Evolutionary conservation across 2,888 invertebrate genomes (phyloP).

Genomic region (Noctua janthe): DNA sequence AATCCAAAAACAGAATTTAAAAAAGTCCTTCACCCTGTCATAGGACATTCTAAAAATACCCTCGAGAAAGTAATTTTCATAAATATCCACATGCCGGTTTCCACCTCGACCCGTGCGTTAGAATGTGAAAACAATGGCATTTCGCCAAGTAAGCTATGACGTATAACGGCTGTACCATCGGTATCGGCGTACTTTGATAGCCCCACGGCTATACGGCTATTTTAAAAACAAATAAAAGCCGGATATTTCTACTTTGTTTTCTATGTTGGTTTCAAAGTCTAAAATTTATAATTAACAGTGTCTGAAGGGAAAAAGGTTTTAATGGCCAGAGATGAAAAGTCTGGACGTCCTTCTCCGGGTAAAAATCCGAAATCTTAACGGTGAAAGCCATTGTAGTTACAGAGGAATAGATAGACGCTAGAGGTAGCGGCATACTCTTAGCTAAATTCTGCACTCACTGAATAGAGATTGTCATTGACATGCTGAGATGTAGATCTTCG

Average conservation of each 20-base stretch:
- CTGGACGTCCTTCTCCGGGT: neutral
- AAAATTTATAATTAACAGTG: slow-evolving; percentile 14
- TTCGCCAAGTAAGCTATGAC: slow-evolving; percentile 67
- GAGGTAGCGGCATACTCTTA: neutral
- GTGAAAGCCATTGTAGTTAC: neutral
- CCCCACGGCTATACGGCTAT: slow-evolving; percentile 47
- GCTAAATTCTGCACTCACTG: neutral
- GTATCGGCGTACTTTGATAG: slow-evolving; percentile 52
- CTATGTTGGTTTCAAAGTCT: slow-evolving; percentile 11
- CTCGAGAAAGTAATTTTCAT: slow-evolving; percentile 60
- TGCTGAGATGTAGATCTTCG: neutral
- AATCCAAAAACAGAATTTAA: slow-evolving; percentile 25
- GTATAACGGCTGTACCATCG: slow-evolving; percentile 39
- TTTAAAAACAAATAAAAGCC: slow-evolving; percentile 53
- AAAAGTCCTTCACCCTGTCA: slow-evolving; percentile 63
- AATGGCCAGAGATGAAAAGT: neutral
- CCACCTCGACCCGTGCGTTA: slow-evolving; percentile 57
- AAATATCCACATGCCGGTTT: slow-evolving; percentile 59
- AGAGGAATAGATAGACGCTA: neutral
- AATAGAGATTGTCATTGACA: neutral
- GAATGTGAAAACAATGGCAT: slow-evolving; percentile 73
- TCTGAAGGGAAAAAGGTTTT: neutral
- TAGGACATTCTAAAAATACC: slow-evolving; percentile 60
- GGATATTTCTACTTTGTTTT: slow-evolving; percentile 46
- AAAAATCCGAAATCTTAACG: neutral